Percentiles rank a stretch among this genome's conserved stretches.
Evolutionary conservation across 2,888 invertebrate genomes (phyloP).

Genomic region (Willowsia nigromaculata): DNA sequence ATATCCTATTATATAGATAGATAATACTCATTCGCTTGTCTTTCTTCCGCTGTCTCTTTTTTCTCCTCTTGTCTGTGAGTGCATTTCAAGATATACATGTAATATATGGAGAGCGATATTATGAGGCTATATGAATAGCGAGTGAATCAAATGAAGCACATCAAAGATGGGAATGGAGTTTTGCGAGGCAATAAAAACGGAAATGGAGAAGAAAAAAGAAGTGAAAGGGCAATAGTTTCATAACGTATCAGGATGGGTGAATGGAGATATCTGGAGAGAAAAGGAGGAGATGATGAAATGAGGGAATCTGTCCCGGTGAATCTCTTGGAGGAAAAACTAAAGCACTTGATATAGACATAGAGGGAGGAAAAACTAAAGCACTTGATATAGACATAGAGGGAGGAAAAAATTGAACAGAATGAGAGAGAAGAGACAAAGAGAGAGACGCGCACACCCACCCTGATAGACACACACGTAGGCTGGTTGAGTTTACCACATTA

Average conservation of each 20-base stretch:
- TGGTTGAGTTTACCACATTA: slow-evolving; percentile 69
- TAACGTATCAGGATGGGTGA: slow-evolving; percentile 68
- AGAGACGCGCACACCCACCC: not conserved
- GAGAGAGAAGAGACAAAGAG: slow-evolving; percentile 11
- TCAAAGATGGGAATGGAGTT: slow-evolving; percentile 75
- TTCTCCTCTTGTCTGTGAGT: slow-evolving; percentile 13
- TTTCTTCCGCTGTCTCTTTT: slow-evolving; percentile 16
- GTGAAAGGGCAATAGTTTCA: slow-evolving; percentile 76
- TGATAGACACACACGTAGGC: slow-evolving; percentile 52
- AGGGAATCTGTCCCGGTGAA: slow-evolving; percentile 68
- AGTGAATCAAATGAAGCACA: slow-evolving; percentile 73
- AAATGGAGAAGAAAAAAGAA: slow-evolving; percentile 76
- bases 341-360: slow-evolving; percentile 64
- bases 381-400: slow-evolving; percentile 64
- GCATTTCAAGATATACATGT: slow-evolving; percentile 2
- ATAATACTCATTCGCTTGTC: slow-evolving; percentile 48
- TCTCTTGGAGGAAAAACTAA: slow-evolving; percentile 56
- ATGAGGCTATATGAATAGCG: slow-evolving; percentile 56
- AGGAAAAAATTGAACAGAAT: slow-evolving; percentile 46
- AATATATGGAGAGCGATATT: slow-evolving; percentile 25
- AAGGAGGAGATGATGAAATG: slow-evolving; percentile 68
- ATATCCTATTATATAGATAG: slow-evolving; percentile 18
- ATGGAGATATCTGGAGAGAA: slow-evolving; percentile 64
- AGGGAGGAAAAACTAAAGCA: slow-evolving; percentile 50
- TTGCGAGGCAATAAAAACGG: slow-evolving; percentile 77